Evolutionary conservation across 1,140 invertebrate genomes (phyloP), one percentile per base, ranked within the genome.

Genomic region (Drosophila mojavensis): DNA sequence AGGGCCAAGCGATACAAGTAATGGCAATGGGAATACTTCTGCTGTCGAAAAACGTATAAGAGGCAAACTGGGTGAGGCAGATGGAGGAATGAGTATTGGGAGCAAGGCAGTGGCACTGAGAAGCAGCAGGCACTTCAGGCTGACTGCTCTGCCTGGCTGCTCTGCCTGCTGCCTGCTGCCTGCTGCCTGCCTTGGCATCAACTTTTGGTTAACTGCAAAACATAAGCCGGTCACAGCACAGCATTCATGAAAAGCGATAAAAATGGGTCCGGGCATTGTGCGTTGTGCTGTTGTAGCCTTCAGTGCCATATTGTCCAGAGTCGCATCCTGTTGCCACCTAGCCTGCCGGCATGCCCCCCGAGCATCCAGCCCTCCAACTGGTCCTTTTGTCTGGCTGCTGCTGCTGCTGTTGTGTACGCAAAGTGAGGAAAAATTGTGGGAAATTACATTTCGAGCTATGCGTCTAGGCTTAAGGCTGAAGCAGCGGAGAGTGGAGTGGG

Each of bases 341-440:
- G 7, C 10, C 39, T 1, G 4, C 28, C 28, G 28, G 4, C 4
- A 30, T 5, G 4, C 53, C 79, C 45, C 69, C 66, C 66, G 41
- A 47, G 7, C 15, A 20, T 15, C 2, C 50, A 24, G 6, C 60
- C 53, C 69, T 62, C 15, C 74, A 43, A 20, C 11, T 54, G 48
- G 65, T 28, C 26, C 43, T 71, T 86, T 86, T 84, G 81, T 84
- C 74, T 78, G 81, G 15, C 50, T 61, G 36, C 7, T 39, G 36
- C 10, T 39, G 39, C 24, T 54, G 62, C 45, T 43, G 39, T 17
- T 74, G 72, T 71, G 83, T 69, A 74, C 84, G 84, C 79, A 88
- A 89, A 88, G 85, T 89, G 84, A 89, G 88, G 78, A 81, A 89
- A 89, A 89, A 89, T 89, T 89, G 84, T 89, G 78, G 78, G 88